Base-by-base conservation (phyloP, 2,888 invertebrate species). In the Trichopoda pennipes region DNA sequence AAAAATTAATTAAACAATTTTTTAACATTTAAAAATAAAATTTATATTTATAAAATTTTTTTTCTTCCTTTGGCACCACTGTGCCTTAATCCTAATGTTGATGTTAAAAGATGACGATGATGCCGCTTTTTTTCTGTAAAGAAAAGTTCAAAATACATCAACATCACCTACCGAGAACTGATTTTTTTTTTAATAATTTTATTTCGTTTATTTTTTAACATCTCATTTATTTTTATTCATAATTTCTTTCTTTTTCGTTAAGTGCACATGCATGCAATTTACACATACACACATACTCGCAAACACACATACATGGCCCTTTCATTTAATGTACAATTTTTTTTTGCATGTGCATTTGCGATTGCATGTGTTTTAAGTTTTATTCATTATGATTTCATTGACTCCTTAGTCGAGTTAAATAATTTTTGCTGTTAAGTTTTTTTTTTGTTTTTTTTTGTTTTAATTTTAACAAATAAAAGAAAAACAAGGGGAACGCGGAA, bases 381-480 rank as follows among this genome's bases (percentile, higher is more conserved):
- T 61, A 61, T 72, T 79, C 75, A 76, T 82, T 79, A 79, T 79
- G 82, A 79, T 82, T 82, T 79, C 82, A 82, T 79, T 82, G 82
- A 80, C 80, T 80, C 66, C 80, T 80, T 72, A 66, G 74, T 28
- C 73, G 72, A 70, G 58, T 68, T 74, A 28, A 53, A 75, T 38
- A 66, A 47, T 73, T 63, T 35, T 78, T 75, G 61, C 55, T 63
- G 75, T 73, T 68, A 70, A 70, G 49, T 61, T 70, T 83, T 17
- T 75, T 66, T 44, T 23, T n/a, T n/a, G n/a, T n/a, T n/a, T n/a
- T n/a, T n/a, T n/a, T n/a, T n/a, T n/a, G n/a, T n/a, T n/a, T n/a
- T n/a, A n/a, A n/a, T n/a, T n/a, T n/a, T n/a, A n/a, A n/a, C 23
- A 35, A 23, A 68, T 8, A 58, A 63, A 21, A 51, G 19, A 38